Evolutionary conservation across 1,140 invertebrate genomes (phyloP).

Genomic region (Penaeus indicus): DNA sequence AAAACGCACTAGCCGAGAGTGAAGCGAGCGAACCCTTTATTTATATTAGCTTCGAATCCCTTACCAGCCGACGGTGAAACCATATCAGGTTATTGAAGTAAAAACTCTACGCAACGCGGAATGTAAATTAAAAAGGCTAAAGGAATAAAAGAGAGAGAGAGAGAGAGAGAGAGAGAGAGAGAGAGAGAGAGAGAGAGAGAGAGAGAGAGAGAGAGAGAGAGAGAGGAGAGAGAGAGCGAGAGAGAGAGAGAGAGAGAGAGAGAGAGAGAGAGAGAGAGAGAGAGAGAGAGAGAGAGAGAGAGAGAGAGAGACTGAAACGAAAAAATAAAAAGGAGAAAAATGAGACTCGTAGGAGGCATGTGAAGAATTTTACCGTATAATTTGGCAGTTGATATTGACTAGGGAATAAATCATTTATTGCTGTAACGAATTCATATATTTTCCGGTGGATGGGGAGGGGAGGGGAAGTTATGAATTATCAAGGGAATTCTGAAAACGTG

Average conservation of each 20-base stretch:
- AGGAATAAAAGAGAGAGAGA: neutral
- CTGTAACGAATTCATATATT: slow-evolving; percentile 19
- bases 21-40: no score
- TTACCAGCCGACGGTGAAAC: no score
- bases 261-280: neutral
- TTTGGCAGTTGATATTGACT: slow-evolving; percentile 31
- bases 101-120: no score
- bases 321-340: neutral
- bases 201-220: neutral
- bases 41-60: no score
- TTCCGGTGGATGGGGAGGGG: neutral
- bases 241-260: neutral
- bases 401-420: slow-evolving; percentile 11
- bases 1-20: no score
- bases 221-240: neutral
- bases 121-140: no score
- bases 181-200: neutral
- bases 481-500: no score
- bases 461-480: neutral
- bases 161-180: neutral
- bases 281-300: neutral
- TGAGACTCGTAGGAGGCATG: neutral
- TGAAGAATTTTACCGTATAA: slow-evolving; percentile 32
- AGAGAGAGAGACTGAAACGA: neutral
- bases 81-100: no score